Evolutionary conservation across 2,888 invertebrate species (phyloP).

Genomic region (Muscina levida): DNA sequence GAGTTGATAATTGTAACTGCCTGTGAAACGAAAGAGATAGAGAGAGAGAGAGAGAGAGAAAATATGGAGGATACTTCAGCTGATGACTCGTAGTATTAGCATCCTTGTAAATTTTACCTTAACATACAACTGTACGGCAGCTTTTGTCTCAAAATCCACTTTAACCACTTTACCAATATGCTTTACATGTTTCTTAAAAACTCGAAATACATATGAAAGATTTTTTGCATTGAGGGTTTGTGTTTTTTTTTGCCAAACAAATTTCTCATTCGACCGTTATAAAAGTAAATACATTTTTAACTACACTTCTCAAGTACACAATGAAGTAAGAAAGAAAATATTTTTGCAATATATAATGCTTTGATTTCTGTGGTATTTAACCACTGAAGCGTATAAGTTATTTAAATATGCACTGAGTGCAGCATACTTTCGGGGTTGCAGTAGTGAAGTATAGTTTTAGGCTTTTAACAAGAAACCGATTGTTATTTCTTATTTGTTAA

Average conservation of each 20-base stretch:
- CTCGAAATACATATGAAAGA: not conserved
- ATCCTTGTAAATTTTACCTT: conserved; percentile 63
- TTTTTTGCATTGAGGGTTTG: too few species aligned
- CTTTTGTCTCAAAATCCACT: conserved; percentile 64
- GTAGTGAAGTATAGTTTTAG: too few species aligned
- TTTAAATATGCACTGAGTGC: not conserved
- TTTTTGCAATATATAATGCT: conserved; percentile 27
- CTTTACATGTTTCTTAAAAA: conserved; percentile 61
- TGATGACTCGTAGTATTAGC: conserved; percentile 64
- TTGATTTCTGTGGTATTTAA: conserved; percentile 34
- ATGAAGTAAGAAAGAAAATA: conserved; percentile 4
- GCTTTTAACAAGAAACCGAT: too few species aligned
- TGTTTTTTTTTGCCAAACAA: conserved; percentile 8
- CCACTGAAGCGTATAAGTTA: conserved; percentile 12
- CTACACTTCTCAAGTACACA: conserved; percentile 39
- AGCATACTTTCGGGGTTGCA: too few species aligned
- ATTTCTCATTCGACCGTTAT: conserved; percentile 44
- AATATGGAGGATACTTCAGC: conserved; percentile 49
- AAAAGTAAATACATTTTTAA: conserved; percentile 61
- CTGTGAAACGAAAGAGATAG: too few species aligned
- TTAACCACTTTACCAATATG: conserved; percentile 66
- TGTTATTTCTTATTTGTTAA: too few species aligned
- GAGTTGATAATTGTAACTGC: not conserved
- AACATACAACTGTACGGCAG: conserved; percentile 23
- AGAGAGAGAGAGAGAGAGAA: too few species aligned